phyloP scores from a whole-genome alignment of 2,797 vertebrate genomes.

The Galagoides demidoff region DNA sequence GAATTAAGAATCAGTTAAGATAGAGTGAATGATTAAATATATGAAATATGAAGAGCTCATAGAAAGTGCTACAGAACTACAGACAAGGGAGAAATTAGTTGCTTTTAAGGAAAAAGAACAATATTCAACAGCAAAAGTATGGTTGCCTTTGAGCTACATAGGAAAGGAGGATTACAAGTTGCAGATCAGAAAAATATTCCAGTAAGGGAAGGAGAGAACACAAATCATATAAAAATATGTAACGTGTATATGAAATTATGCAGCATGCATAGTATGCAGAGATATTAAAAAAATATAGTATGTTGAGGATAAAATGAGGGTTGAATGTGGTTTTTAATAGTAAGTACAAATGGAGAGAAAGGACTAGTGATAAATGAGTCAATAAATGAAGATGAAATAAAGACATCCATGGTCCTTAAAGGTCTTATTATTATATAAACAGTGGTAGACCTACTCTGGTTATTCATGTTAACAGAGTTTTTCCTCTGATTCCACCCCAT shows the following conservation, averaged over 20 bases:
- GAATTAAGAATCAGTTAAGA: neutral
- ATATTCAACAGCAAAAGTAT: neutral
- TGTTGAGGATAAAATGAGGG: neutral
- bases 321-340: neutral
- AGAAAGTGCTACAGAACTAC: neutral
- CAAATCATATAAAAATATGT: neutral
- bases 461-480: no score
- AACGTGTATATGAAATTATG: neutral
- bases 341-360: neutral
- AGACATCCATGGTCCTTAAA: neutral
- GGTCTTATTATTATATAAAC: neutral
- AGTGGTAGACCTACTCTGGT: no score
- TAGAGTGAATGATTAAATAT: neutral
- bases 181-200: neutral
- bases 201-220: neutral
- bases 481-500: no score
- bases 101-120: neutral
- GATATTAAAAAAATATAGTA: neutral
- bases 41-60: neutral
- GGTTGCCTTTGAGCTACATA: neutral
- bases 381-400: neutral
- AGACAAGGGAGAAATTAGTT: neutral
- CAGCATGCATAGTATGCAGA: neutral
- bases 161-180: neutral
- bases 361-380: neutral